Percentiles rank a stretch among this genome's conserved stretches.
phyloP scores from a whole-genome alignment of 2,888 invertebrate genomes.

The Caenorhabditis uteleia region DNA sequence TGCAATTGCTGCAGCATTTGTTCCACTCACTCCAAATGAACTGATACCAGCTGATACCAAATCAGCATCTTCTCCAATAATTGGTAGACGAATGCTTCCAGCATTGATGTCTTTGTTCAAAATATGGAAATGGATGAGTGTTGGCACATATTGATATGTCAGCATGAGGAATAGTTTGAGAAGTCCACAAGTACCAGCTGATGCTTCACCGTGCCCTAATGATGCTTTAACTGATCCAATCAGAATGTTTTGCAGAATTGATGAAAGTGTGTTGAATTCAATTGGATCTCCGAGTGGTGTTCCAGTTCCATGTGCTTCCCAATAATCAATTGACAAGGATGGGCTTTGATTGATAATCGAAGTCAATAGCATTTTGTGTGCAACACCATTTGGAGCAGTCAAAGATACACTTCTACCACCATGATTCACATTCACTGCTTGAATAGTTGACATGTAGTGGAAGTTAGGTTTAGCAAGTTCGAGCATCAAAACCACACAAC shows the following conservation, averaged over 20 bases:
- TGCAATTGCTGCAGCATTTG: constrained; percentile 61
- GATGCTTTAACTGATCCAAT: constrained; percentile 59
- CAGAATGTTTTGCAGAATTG: constrained; percentile 39
- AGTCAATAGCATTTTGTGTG: constrained; percentile 58
- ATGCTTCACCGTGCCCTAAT: constrained; percentile 66
- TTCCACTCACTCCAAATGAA: constrained; percentile 67
- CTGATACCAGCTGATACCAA: constrained; percentile 54
- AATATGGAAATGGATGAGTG: constrained; percentile 55
- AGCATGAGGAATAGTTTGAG: constrained; percentile 58
- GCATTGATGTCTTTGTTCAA: constrained; percentile 60
- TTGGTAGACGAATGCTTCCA: constrained; percentile 42
- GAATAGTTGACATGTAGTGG: constrained; percentile 44
- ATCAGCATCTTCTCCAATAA: constrained; percentile 53
- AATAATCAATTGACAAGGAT: constrained; percentile 43
- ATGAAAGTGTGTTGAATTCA: constrained; percentile 60
- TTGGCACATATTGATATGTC: constrained; percentile 52
- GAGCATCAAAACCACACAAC: constrained; percentile 68
- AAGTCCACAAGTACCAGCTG: constrained; percentile 63
- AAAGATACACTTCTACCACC: constrained; percentile 68
- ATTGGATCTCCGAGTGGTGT: constrained; percentile 69
- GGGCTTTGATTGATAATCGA: constrained; percentile 24
- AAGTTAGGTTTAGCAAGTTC: constrained; percentile 52
- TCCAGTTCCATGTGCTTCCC: constrained; percentile 70
- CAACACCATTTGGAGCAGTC: constrained; percentile 66
- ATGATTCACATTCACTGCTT: constrained; percentile 64